These are phyloP conservation scores for Atrina japonica DNA, from an alignment of 2,888 invertebrate genomes.

Conservation along the genomic window DNA sequence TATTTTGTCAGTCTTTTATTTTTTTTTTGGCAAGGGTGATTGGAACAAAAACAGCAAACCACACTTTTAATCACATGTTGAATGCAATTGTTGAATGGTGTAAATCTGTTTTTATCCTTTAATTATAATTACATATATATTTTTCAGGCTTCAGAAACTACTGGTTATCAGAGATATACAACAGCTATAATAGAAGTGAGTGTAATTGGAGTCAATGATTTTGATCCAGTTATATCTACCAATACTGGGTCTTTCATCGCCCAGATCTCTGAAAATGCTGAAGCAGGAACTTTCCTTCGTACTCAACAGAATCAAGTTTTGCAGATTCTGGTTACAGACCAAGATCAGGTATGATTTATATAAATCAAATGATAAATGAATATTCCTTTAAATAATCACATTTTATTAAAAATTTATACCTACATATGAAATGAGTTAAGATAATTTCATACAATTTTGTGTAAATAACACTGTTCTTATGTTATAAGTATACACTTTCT, in stretches of 20 bases:
- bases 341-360: constrained; percentile 67
- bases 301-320: constrained; percentile 46
- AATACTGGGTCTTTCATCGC: constrained; percentile 52
- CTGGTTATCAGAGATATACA: constrained; percentile 50
- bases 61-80: too few relatives aligned
- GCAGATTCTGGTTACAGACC: constrained; percentile 61
- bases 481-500: too few relatives aligned
- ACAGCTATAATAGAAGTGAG: constrained; percentile 61
- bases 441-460: background rate
- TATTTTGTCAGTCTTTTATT: too few relatives aligned
- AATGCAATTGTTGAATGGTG: too few relatives aligned
- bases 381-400: too few relatives aligned
- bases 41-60: too few relatives aligned
- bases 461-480: background rate
- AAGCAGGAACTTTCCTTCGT: constrained; percentile 56
- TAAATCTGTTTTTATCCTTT: too few relatives aligned
- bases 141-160: constrained; percentile 61
- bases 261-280: constrained; percentile 66
- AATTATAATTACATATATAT: background rate
- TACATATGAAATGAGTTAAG: background rate
- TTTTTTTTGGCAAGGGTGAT: too few relatives aligned
- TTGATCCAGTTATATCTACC: constrained; percentile 59
- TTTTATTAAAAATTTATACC: background rate
- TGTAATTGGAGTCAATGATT: constrained; percentile 62
- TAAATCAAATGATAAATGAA: background rate